Evolutionary conservation across 2,797 vertebrate genomes (phyloP).

Genomic region (Lithobates sylvaticus): DNA sequence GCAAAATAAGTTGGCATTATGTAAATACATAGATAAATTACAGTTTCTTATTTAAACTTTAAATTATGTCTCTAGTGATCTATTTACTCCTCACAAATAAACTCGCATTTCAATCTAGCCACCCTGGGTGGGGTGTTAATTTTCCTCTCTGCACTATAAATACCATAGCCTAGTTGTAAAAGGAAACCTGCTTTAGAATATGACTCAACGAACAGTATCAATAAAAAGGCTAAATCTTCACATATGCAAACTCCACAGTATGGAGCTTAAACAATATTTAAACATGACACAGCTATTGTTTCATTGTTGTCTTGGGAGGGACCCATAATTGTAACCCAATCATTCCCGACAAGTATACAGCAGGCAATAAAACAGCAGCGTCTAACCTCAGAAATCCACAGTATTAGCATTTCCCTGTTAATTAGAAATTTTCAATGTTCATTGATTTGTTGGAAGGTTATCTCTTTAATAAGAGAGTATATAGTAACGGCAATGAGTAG

Average conservation of each 20-base stretch:
- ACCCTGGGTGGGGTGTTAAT: neutral
- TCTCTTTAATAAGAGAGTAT: constrained; percentile 57
- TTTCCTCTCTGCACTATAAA: neutral
- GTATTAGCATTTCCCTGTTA: constrained; percentile 54
- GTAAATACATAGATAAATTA: too few relatives aligned
- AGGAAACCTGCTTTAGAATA: constrained; percentile 10
- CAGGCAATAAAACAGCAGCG: constrained; percentile 21
- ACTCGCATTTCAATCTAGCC: neutral
- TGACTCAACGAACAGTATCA: neutral
- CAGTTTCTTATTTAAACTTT: neutral
- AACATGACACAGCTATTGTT: constrained; percentile 24
- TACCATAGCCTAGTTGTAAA: neutral
- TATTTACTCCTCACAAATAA: neutral
- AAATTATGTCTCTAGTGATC: neutral
- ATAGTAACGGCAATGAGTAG: constrained; percentile 46
- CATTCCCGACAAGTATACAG: constrained; percentile 1
- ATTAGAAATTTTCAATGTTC: constrained; percentile 52
- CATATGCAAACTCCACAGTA: constrained; percentile 1
- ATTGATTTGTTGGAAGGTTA: constrained; percentile 59
- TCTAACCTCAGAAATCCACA: constrained; percentile 36
- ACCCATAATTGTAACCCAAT: constrained; percentile 12
- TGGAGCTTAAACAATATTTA: constrained; percentile 12
- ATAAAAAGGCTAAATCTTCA: constrained; percentile 25
- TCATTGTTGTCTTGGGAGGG: constrained; percentile 24
- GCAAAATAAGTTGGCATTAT: too few relatives aligned